Conservation (phyloP, 2,888 invertebrate species). For the Chrysodeixis includens region DNA sequence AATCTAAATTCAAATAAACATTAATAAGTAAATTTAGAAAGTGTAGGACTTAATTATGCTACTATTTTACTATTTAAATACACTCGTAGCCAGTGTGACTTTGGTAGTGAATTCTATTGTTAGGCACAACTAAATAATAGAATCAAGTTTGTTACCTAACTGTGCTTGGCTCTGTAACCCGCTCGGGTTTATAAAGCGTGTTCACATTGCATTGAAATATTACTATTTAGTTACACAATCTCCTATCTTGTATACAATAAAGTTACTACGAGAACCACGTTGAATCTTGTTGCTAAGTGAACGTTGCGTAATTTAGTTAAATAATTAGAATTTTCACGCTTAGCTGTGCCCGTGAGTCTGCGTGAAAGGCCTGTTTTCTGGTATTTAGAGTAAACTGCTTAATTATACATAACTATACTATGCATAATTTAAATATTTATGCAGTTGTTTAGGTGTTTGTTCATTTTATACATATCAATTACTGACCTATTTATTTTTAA, state of each 20-base stretch:
- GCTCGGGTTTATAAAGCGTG: constrained; percentile 30
- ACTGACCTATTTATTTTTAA: too few species aligned
- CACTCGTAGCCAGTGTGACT: not conserved
- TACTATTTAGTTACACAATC: constrained; percentile 48
- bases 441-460: too few species aligned
- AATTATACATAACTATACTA: not conserved
- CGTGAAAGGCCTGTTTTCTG: not conserved
- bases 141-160: constrained; percentile 53
- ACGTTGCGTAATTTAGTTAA: constrained; percentile 15
- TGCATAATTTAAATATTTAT: too few species aligned
- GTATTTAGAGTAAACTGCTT: not conserved
- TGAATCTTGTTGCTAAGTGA: constrained; percentile 33
- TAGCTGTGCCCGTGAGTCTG: not conserved
- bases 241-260: constrained; percentile 18
- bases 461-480: too few species aligned
- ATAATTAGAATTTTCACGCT: not conserved
- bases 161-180: constrained; percentile 6
- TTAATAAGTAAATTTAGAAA: not conserved
- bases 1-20: not conserved
- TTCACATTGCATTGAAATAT: constrained; percentile 57
- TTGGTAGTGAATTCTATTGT: constrained; percentile 42
- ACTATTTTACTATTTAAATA: not conserved
- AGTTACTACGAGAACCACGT: constrained; percentile 33
- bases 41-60: not conserved
- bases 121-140: constrained; percentile 35